Evolutionary conservation across 2,888 invertebrate species (phyloP).

Genomic region (Frankliniella intonsa): DNA sequence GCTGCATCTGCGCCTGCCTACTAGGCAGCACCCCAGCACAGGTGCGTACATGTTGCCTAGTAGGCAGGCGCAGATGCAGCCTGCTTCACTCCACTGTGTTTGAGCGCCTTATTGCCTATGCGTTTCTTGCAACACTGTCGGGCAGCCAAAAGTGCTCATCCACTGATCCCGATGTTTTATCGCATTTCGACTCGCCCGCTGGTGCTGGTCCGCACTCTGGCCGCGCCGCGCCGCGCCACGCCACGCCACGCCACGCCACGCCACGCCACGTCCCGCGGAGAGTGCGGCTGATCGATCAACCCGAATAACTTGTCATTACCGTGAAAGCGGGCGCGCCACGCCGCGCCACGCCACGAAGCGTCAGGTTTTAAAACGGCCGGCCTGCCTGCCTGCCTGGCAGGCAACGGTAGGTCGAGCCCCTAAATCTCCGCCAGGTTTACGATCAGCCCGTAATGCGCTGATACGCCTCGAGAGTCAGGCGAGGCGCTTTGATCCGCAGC

Average conservation of each 20-base stretch:
- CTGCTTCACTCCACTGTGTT: no score
- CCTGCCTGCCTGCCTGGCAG: not conserved
- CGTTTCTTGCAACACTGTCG: no score
- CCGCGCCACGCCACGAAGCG: not conserved
- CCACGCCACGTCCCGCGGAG: not conserved
- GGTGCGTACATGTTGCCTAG: no score
- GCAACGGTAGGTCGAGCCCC: not conserved
- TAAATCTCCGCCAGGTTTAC: constrained; percentile 23
- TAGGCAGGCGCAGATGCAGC: no score
- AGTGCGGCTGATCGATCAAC: not conserved
- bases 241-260: not conserved
- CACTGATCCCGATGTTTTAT: no score
- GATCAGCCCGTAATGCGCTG: not conserved
- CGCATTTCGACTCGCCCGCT: not conserved
- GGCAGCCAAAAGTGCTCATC: no score
- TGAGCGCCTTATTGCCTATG: no score
- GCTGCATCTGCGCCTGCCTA: no score
- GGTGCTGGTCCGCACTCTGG: not conserved
- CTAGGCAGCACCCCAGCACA: no score
- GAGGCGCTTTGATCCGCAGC: not conserved
- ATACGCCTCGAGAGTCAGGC: not conserved
- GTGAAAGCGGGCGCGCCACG: not conserved
- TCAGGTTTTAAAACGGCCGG: not conserved
- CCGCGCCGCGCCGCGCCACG: not conserved
- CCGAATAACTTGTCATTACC: constrained; percentile 1